These are phyloP conservation scores for Mesoligia furuncula DNA, from an alignment of 2,888 invertebrate genomes.

Conservation along the genomic window DNA sequence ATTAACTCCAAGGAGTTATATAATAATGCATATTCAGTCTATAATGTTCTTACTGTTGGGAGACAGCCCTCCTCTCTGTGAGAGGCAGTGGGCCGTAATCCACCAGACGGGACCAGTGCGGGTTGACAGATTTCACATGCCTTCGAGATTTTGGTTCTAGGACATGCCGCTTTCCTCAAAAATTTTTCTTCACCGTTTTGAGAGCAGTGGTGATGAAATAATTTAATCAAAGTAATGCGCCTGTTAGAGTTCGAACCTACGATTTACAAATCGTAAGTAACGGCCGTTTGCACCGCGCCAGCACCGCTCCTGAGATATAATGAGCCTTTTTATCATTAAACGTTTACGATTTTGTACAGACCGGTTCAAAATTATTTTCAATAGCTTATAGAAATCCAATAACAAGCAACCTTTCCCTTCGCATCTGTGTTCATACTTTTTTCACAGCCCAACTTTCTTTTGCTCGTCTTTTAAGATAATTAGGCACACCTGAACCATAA, in stretches of 20 bases:
- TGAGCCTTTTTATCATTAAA: constrained; percentile 6
- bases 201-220: neutral
- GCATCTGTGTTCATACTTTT: neutral
- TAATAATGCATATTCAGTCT: neutral
- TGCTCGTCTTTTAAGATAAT: constrained; percentile 29
- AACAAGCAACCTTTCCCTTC: neutral
- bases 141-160: neutral
- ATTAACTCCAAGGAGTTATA: constrained; percentile 2
- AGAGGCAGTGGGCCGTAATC: neutral
- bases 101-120: too few relatives aligned
- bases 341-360: neutral
- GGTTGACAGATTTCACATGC: too few relatives aligned
- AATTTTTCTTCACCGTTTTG: neutral
- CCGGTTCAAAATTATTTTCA: constrained; percentile 1
- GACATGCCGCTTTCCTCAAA: neutral
- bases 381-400: neutral
- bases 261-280: too few relatives aligned
- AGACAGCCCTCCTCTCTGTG: neutral
- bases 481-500: constrained; percentile 17
- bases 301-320: neutral
- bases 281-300: too few relatives aligned
- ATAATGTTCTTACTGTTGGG: neutral
- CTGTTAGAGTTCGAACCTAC: too few relatives aligned
- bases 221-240: neutral
- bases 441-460: constrained; percentile 22